A percentile compares a stretch with the other conserved stretches of the same genome.
These are phyloP conservation scores for Phortica magna DNA, from an alignment of 2,888 invertebrate species.

Conservation along the genomic window DNA sequence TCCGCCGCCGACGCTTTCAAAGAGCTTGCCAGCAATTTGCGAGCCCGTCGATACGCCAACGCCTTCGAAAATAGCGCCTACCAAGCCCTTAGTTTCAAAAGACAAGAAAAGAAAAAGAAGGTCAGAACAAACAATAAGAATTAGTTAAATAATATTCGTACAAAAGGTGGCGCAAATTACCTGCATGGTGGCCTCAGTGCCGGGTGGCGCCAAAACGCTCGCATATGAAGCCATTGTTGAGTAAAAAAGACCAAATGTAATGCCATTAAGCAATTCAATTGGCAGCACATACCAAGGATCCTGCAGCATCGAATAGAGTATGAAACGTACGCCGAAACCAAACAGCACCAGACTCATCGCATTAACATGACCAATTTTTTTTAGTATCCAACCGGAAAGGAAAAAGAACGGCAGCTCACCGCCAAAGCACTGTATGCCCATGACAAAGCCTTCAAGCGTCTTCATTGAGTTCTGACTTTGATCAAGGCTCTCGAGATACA, in stretches of 20 bases:
- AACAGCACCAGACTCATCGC: slow-evolving; percentile 90
- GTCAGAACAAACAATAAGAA: not conserved
- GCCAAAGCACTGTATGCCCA: slow-evolving; percentile 88
- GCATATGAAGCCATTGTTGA: slow-evolving; percentile 94
- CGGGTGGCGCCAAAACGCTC: slow-evolving; percentile 88
- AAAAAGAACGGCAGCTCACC: slow-evolving; percentile 94
- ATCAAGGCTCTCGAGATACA: slow-evolving; percentile 88
- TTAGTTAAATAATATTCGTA: not conserved
- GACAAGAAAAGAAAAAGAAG: not conserved
- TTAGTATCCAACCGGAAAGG: slow-evolving; percentile 86
- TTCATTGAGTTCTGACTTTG: slow-evolving; percentile 82
- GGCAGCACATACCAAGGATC: slow-evolving; percentile 92
- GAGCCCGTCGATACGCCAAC: slow-evolving; percentile 90
- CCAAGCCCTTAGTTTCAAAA: slow-evolving; percentile 83
- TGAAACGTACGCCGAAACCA: slow-evolving; percentile 88
- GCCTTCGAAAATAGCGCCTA: slow-evolving; percentile 93
- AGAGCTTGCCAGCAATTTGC: slow-evolving; percentile 86
- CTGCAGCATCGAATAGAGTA: slow-evolving; percentile 87
- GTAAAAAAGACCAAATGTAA: slow-evolving; percentile 93
- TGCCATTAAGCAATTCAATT: slow-evolving; percentile 91
- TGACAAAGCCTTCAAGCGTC: slow-evolving; percentile 86
- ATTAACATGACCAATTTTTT: slow-evolving; percentile 88
- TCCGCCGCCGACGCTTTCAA: slow-evolving; percentile 83
- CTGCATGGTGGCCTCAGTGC: slow-evolving; percentile 92
- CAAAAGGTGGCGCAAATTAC: slow-evolving; percentile 75